Percentiles rank a stretch among this genome's conserved stretches.
phyloP scores from a whole-genome alignment of 2,888 invertebrate genomes.

The Thereva nobilitata region DNA sequence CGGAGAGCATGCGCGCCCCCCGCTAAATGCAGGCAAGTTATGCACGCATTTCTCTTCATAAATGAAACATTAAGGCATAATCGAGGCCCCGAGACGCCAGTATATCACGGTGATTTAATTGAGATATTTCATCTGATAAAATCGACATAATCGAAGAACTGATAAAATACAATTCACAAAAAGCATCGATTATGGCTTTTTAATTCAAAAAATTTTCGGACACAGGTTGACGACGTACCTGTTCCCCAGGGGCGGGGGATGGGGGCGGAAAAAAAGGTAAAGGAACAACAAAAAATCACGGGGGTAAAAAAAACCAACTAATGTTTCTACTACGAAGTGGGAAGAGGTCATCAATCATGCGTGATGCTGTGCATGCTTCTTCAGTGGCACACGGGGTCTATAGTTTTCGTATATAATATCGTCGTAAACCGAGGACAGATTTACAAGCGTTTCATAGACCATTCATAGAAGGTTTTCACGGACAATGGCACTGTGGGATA shows the following conservation, averaged over 20 bases:
- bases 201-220: not conserved
- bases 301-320: too few species aligned
- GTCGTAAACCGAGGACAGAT: constrained; percentile 20
- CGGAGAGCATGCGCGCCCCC: too few species aligned
- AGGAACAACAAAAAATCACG: too few species aligned
- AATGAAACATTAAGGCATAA: constrained; percentile 18
- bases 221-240: too few species aligned
- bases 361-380: constrained; percentile 1
- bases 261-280: too few species aligned
- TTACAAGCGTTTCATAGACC: constrained; percentile 28
- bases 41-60: not conserved
- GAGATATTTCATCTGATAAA: constrained; percentile 32
- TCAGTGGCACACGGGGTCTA: constrained; percentile 22
- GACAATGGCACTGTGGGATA: constrained; percentile 30
- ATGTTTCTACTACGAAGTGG: constrained; percentile 19
- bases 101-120: constrained; percentile 28
- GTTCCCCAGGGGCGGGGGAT: too few species aligned
- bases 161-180: constrained; percentile 30
- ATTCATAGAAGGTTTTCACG: constrained; percentile 7
- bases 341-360: constrained; percentile 27
- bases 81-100: constrained; percentile 12
- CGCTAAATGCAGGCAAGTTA: not conserved
- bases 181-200: constrained; percentile 22
- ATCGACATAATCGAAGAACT: constrained; percentile 32
- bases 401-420: constrained; percentile 12